Base-by-base conservation (phyloP, 2,113 vertebrate species). In the Verasper variegatus region DNA sequence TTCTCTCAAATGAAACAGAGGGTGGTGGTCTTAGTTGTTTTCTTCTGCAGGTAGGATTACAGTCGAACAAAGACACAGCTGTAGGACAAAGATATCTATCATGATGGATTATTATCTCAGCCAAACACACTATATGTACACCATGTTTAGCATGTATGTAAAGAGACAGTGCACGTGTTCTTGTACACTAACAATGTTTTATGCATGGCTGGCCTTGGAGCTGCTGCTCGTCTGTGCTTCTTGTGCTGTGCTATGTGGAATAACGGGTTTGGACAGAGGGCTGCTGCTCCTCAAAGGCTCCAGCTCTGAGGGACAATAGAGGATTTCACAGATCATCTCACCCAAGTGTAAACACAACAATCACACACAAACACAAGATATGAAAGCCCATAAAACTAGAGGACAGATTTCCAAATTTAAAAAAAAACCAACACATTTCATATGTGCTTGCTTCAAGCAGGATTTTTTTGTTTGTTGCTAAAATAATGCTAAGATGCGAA, bases 301-400 rank as follows among this genome's bases (percentile, higher is more conserved):
- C 51, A 59, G 56, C 78, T 73, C 84, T 49, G 80, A 82, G 81
- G 66, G 47, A 26, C 72, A 64, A 85, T 24, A 68, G 81, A 90
- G 90, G 49, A 86, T 89, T 90, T 89, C 82, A 92, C 86, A 90
- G 72, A 85, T 81, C 83, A 78, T 76, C 81, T 83, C 79, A 83
- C 82, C 47, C 68, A 24, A 68, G 5, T 31, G 31, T 12, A 47
- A 12, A 47, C 45, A 47, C 45, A 17, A 47, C 45, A 86, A 60
- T 77, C 40, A 74, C 42, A 60, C 60, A 69, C 52, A 57, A 24
- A 62, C 58, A 72, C 10, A 65, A 11, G 13, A 35, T n/a, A n/a
- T 6, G 66, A 3, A 3, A 17, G 45, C 12, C 55, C 11, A 45
- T 45, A 45, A 45, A 45, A 14, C 42, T 45, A 45, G 42, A 45